phyloP scores from a whole-genome alignment of 2,113 vertebrate genomes.

The Phrynosoma platyrhinos region DNA sequence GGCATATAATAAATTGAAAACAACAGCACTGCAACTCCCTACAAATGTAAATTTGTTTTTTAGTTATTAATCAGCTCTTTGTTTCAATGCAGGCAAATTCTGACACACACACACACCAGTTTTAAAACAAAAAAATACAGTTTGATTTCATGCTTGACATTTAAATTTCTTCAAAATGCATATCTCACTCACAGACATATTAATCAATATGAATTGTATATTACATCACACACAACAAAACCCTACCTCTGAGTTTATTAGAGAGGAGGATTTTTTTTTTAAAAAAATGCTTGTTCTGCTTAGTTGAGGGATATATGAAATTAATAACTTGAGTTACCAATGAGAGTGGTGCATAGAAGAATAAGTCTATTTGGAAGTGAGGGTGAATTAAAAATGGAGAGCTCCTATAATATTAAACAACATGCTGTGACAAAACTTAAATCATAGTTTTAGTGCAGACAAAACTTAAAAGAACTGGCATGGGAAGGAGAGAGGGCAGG shows the following conservation, averaged over 20 bases:
- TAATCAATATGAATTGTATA: constrained; percentile 81
- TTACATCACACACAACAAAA: constrained; percentile 75
- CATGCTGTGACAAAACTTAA: constrained; percentile 42
- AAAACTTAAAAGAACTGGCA: constrained; percentile 34
- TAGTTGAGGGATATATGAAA: constrained; percentile 78
- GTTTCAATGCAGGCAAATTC: constrained; percentile 68
- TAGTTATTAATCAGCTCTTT: constrained; percentile 77
- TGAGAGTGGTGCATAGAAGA: constrained; percentile 40
- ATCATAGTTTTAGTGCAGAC: constrained; percentile 43
- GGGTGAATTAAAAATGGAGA: neutral
- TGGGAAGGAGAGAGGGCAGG: constrained; percentile 25
- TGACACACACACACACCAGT: constrained; percentile 49
- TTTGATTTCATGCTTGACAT: constrained; percentile 75
- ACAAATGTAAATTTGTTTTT: constrained; percentile 79
- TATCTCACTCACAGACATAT: constrained; percentile 72
- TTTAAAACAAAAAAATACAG: constrained; percentile 69
- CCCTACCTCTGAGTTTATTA: constrained; percentile 75
- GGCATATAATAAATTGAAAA: constrained; percentile 81
- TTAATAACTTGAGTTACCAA: constrained; percentile 69
- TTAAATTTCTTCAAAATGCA: constrained; percentile 76
- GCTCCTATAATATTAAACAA: constrained; percentile 40
- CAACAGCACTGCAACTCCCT: constrained; percentile 69
- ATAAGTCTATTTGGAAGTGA: neutral
- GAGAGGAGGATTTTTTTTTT: constrained; percentile 48
- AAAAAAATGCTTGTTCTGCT: constrained; percentile 74